Conservation (phyloP, 2,888 invertebrate genomes). For the Chaetogeoica ovagalla region DNA sequence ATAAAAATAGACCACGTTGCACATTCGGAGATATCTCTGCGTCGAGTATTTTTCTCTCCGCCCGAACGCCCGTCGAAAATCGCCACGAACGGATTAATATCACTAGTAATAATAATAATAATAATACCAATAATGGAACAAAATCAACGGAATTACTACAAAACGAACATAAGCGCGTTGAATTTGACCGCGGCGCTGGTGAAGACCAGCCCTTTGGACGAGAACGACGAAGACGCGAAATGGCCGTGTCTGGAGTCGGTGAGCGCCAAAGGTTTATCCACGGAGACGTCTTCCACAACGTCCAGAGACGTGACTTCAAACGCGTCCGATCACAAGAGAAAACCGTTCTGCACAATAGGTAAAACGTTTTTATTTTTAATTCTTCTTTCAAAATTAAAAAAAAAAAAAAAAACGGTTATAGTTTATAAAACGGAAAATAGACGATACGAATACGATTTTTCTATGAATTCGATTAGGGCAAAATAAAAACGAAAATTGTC, state of each 20-base stretch:
- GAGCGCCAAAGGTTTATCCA: constrained; percentile 3
- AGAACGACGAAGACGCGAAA: constrained; percentile 30
- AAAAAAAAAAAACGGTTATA: too few species aligned
- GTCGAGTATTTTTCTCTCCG: too few species aligned
- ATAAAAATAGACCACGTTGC: too few species aligned
- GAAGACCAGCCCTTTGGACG: neutral
- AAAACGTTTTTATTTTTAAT: neutral
- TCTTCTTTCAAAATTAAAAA: too few species aligned
- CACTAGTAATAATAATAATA: too few species aligned
- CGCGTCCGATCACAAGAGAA: constrained; percentile 22
- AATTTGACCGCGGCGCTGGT: constrained; percentile 42
- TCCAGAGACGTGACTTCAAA: constrained; percentile 27
- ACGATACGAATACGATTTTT: too few species aligned
- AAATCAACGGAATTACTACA: constrained; percentile 40
- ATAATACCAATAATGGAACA: neutral
- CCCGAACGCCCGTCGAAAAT: too few species aligned
- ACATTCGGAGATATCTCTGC: too few species aligned
- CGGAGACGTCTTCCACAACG: constrained; percentile 31
- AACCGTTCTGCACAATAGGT: constrained; percentile 46
- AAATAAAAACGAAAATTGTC: too few species aligned
- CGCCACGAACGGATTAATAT: too few species aligned
- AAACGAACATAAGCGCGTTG: constrained; percentile 25
- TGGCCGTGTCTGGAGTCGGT: constrained; percentile 31
- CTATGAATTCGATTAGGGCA: too few species aligned
- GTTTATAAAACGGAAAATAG: too few species aligned